Conservation (phyloP, 2,797 vertebrate species). For the Notolabrus celidotus region DNA sequence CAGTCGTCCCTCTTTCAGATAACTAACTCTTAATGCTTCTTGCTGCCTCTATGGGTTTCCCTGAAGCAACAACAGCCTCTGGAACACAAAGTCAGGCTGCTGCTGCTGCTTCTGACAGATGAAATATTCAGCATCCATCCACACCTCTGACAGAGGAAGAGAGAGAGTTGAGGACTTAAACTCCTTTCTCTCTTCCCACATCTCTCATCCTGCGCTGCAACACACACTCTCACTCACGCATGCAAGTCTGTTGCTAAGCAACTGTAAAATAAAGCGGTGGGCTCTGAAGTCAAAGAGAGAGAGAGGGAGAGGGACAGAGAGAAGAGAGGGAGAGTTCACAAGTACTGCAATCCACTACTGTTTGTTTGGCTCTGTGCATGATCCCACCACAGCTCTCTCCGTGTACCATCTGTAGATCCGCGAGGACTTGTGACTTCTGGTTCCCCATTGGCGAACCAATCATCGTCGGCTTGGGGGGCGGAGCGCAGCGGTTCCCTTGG, state of each 20-base stretch:
- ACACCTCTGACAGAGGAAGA: conserved; percentile 46
- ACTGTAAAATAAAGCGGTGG: conserved; percentile 86
- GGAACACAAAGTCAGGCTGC: conserved; percentile 27
- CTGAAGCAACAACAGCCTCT: conserved; percentile 33
- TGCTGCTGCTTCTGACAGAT: conserved; percentile 53
- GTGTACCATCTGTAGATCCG: conserved; percentile 76
- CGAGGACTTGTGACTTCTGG: conserved; percentile 77
- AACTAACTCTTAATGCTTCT: conserved; percentile 1
- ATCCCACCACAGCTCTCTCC: conserved; percentile 70
- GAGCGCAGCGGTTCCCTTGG: conserved; percentile 76
- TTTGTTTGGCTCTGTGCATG: conserved; percentile 73
- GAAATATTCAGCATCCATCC: conserved; percentile 75
- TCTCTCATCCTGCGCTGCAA: conserved; percentile 68
- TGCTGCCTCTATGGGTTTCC: background rate
- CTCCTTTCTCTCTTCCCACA: conserved; percentile 77
- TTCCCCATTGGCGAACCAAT: conserved; percentile 69
- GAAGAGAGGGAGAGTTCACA: conserved; percentile 67
- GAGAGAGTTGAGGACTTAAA: conserved; percentile 71
- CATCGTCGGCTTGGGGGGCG: conserved; percentile 58
- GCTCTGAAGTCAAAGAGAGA: conserved; percentile 73
- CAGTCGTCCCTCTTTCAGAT: background rate
- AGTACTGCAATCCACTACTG: conserved; percentile 77
- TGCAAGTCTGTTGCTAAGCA: conserved; percentile 86
- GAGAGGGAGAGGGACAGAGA: conserved; percentile 22
- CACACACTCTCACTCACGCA: conserved; percentile 51